phyloP scores from a whole-genome alignment of 2,888 invertebrate species.

The Diploptera punctata region DNA sequence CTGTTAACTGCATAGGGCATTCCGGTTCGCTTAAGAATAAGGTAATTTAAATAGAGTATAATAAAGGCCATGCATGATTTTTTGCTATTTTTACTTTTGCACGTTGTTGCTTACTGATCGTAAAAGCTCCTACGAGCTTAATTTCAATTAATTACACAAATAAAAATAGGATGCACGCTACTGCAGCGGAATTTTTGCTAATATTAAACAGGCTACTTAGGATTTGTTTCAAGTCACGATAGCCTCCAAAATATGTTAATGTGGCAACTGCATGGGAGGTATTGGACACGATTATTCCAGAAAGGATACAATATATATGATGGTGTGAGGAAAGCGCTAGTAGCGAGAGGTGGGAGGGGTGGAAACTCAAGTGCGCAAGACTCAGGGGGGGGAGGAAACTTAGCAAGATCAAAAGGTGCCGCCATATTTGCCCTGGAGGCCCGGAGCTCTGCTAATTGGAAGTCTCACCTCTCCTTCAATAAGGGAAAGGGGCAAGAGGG shows the following conservation, averaged over 20 bases:
- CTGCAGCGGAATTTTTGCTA: no score
- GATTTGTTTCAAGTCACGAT: background rate
- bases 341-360: background rate
- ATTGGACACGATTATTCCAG: slow-evolving; percentile 24
- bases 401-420: slow-evolving; percentile 33
- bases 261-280: slow-evolving; percentile 27
- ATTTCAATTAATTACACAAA: no score
- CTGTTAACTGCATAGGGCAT: no score
- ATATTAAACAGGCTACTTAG: no score
- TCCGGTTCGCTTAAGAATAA: no score
- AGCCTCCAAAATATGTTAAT: slow-evolving; percentile 16
- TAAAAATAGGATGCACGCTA: no score
- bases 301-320: slow-evolving; percentile 6
- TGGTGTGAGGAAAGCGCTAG: no score
- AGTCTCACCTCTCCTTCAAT: slow-evolving; percentile 32
- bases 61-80: no score
- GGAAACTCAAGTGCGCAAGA: background rate
- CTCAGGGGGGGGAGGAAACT: background rate
- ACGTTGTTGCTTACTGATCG: no score
- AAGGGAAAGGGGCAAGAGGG: slow-evolving; percentile 18
- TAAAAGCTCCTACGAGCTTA: no score
- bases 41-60: no score
- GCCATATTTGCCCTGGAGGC: slow-evolving; percentile 30
- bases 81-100: no score
- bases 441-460: slow-evolving; percentile 37